Evolutionary conservation across 2,888 invertebrate species (phyloP).

Genomic region (Trachelus iudaicus): DNA sequence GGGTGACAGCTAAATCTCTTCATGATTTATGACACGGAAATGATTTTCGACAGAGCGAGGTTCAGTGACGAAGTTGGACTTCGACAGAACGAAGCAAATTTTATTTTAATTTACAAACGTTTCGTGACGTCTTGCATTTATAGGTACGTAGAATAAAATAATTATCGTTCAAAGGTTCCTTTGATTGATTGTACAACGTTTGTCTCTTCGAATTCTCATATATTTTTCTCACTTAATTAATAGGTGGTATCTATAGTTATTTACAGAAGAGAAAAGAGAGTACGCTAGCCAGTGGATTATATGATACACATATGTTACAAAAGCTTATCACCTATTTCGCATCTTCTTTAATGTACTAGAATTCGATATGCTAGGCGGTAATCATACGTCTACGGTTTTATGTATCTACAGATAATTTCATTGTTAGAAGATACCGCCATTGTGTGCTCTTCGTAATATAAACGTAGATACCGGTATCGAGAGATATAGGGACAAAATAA

Average conservation of each 20-base stretch:
- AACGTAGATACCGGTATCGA: slow-evolving; percentile 3
- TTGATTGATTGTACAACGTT: neutral
- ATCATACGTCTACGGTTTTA: neutral
- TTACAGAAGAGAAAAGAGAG: neutral
- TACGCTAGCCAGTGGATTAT: neutral
- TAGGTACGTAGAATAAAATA: neutral
- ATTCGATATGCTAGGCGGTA: neutral
- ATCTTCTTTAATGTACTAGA: neutral
- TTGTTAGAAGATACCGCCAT: neutral
- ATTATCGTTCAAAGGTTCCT: neutral
- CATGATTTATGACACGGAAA: slow-evolving; percentile 43
- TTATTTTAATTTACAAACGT: neutral
- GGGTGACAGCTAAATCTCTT: slow-evolving; percentile 38
- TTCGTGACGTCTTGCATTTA: neutral
- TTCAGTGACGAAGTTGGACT: neutral
- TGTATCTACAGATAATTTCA: neutral
- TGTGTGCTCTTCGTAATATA: neutral
- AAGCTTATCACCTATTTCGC: slow-evolving; percentile 1
- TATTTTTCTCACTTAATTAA: neutral
- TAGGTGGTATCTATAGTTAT: neutral
- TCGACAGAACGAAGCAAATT: neutral
- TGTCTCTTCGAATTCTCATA: neutral
- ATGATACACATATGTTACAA: slow-evolving; percentile 13
- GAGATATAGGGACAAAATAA: slow-evolving; percentile 11
- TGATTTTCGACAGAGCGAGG: neutral